phyloP scores from a whole-genome alignment of 2,113 vertebrate species.

The Siniperca knerii region DNA sequence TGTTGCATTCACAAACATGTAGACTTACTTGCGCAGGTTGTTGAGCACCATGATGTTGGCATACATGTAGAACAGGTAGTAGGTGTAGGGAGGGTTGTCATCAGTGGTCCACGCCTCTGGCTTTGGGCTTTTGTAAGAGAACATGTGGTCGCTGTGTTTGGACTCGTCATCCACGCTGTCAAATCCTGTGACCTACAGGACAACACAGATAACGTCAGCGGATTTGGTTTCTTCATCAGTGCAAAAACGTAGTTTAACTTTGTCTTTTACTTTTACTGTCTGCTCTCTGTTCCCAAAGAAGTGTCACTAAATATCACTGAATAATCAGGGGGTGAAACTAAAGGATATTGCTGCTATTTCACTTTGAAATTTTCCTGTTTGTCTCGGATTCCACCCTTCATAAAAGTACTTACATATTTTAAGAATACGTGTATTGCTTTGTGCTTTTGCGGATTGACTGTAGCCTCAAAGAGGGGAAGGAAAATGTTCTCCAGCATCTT shows the following conservation, averaged over 20 bases:
- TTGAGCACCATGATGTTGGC: conserved; percentile 99
- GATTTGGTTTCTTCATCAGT: background rate
- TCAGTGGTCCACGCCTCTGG: conserved; percentile 92
- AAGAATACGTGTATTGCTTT: conserved; percentile 91
- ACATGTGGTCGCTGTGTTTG: conserved; percentile 98
- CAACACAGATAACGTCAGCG: background rate
- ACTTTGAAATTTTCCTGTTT: background rate
- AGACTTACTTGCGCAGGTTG: conserved; percentile 94
- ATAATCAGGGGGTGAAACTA: background rate
- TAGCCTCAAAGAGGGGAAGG: conserved; percentile 95
- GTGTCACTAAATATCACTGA: background rate
- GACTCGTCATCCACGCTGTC: conserved; percentile 99
- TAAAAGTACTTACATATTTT: conserved; percentile 92
- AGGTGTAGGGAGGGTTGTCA: conserved; percentile 96
- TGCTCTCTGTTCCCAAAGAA: background rate
- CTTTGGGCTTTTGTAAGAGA: conserved; percentile 94
- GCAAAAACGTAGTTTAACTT: background rate
- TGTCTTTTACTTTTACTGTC: background rate
- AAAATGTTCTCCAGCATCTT: conserved; percentile 99
- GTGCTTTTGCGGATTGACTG: conserved; percentile 93
- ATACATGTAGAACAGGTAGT: conserved; percentile 99
- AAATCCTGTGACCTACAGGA: conserved; percentile 93
- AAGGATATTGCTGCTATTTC: background rate
- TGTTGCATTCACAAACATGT: background rate
- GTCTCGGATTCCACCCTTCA: background rate